Conservation (phyloP, 2,888 invertebrate genomes). For the Amphipoea oculea region DNA sequence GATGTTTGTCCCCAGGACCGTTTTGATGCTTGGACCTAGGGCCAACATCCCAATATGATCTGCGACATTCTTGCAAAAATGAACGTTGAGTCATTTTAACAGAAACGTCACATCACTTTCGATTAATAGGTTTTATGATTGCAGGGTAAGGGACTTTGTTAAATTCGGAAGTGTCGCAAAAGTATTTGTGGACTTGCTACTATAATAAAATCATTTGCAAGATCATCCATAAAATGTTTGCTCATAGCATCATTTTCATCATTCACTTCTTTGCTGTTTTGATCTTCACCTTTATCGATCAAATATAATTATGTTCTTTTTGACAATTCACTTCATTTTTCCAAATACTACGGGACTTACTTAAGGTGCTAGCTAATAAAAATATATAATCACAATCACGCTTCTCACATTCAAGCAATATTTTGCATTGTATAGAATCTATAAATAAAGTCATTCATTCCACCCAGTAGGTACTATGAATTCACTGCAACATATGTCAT, state of each 20-base stretch:
- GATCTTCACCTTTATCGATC: not conserved
- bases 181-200: constrained; percentile 20
- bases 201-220: constrained; percentile 24
- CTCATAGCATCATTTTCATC: not conserved
- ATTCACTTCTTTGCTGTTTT: constrained; percentile 5
- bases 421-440: not conserved
- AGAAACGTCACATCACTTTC: constrained; percentile 43
- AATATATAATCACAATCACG: constrained; percentile 14
- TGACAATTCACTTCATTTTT: not conserved
- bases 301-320: not conserved
- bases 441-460: constrained; percentile 8
- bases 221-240: constrained; percentile 15
- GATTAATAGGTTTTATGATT: constrained; percentile 40
- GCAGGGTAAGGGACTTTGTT: constrained; percentile 35
- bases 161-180: constrained; percentile 20
- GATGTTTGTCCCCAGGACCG: constrained; percentile 62
- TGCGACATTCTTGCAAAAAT: constrained; percentile 58
- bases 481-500: constrained; percentile 24
- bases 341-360: not conserved
- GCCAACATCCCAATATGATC: constrained; percentile 63
- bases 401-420: constrained; percentile 32
- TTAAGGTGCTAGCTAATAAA: constrained; percentile 12
- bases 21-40: constrained; percentile 63
- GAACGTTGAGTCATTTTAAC: constrained; percentile 55
- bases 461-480: constrained; percentile 10